Base-by-base conservation (phyloP, 2,113 vertebrate species). In the Cinclus mexicanus region DNA sequence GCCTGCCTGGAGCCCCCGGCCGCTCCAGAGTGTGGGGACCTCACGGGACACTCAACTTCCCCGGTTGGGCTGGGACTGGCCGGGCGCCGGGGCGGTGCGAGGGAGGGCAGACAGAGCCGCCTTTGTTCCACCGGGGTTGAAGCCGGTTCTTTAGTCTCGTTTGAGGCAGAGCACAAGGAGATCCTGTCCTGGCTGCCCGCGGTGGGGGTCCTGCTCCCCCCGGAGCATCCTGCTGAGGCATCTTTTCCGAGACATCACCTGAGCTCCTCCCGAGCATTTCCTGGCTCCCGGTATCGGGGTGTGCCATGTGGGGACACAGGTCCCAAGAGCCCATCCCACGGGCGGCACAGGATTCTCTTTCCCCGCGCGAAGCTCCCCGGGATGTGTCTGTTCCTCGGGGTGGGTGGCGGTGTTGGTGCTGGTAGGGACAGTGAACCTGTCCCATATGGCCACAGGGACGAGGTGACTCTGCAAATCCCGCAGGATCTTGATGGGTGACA, bases 121-220 rank as follows among this genome's bases (percentile, higher is more conserved):
- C 92, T 96, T 95, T 97, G 96, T 97, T 96, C 59, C 59, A 5
- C 28, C 6, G 9, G 52, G 82, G 50, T n/a, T 86, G 88, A 24
- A 91, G 85, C 94, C 81, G 75, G 71, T 77, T 88, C 94, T 96
- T 95, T 93, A 80, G 81, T 89, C 94, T 89, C 17, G 1, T 26
- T 10, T 24, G 82, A 76, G 84, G 63, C 6, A 1, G 46, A 28
- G 83, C n/a, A 78, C 70, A 92, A 75, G 31, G 61, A 22, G 60
- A 61, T 71, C 57, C 46, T 59, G 83, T 83, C 88, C 77, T 52
- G 88, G 53, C 69, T 85, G 84, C 59, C 44, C 7, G 12, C 2
- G 4, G 55, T 10, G 12, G 64, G 75, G 50, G 59, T 87, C 50
- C n/a, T 7, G 9, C 67, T 89, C 25, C 67, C 61, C 15, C 5